Percentiles rank a stretch among this genome's conserved stretches.
Conservation (phyloP, 2,888 invertebrate genomes). For the Perizoma affinitatum region DNA sequence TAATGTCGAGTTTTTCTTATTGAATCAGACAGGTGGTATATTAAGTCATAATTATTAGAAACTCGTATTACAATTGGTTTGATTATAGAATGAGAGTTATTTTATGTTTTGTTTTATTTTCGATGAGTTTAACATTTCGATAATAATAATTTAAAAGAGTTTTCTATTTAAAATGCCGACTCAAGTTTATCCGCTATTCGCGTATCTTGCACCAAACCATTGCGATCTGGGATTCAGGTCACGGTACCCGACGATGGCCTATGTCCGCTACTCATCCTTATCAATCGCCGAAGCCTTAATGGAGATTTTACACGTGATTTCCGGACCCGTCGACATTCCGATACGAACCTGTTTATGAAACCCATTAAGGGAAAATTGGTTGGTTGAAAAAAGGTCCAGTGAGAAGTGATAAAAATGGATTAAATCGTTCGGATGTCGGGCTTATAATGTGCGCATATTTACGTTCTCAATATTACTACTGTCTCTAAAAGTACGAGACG, state of each 20-base stretch:
- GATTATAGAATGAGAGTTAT: too few relatives aligned
- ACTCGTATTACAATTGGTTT: background rate
- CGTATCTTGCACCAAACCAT: constrained; percentile 45
- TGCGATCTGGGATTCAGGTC: constrained; percentile 70
- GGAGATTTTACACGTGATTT: constrained; percentile 83
- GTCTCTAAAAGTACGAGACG: too few relatives aligned
- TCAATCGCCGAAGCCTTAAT: constrained; percentile 77
- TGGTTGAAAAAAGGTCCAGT: constrained; percentile 23
- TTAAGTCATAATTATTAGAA: too few relatives aligned
- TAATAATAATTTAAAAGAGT: too few relatives aligned
- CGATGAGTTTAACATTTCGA: too few relatives aligned
- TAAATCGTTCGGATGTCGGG: constrained; percentile 1
- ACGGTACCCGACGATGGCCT: constrained; percentile 71
- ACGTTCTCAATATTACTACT: background rate
- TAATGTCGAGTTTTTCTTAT: too few relatives aligned
- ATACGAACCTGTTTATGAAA: constrained; percentile 60
- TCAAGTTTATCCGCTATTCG: background rate
- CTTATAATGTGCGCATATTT: background rate
- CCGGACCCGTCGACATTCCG: constrained; percentile 55
- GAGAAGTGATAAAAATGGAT: constrained; percentile 6
- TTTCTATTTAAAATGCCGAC: too few relatives aligned
- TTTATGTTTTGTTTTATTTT: too few relatives aligned
- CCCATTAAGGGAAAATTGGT: constrained; percentile 51
- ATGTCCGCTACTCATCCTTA: constrained; percentile 78
- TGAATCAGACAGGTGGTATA: too few relatives aligned